Percentiles rank a stretch among this genome's conserved stretches.
Conservation (phyloP, 2,888 invertebrate species). For the Drosophila prolongata region DNA sequence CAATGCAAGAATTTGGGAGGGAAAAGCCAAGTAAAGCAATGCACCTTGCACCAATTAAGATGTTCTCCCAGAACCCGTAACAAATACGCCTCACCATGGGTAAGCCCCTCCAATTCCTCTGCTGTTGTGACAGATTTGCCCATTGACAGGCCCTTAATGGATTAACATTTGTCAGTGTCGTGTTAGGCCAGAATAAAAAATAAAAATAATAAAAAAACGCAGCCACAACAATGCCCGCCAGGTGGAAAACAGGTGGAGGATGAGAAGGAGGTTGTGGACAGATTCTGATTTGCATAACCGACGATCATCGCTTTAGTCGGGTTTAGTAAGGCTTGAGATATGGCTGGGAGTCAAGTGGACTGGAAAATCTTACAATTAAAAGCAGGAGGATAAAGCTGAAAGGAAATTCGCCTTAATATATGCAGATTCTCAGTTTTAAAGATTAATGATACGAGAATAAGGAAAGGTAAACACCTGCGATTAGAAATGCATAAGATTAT, state of each 20-base stretch:
- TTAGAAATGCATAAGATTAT: too few relatives aligned
- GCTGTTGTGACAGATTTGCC: slow-evolving; percentile 81
- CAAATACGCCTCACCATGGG: slow-evolving; percentile 20
- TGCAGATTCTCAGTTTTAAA: too few relatives aligned
- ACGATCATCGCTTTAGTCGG: slow-evolving; percentile 5
- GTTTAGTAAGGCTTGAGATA: not conserved
- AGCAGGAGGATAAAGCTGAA: too few relatives aligned
- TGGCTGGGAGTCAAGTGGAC: not conserved
- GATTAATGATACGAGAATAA: too few relatives aligned
- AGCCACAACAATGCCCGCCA: slow-evolving; percentile 59
- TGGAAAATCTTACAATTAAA: not conserved
- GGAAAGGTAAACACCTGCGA: too few relatives aligned
- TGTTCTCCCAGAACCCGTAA: slow-evolving; percentile 30
- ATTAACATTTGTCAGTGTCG: slow-evolving; percentile 83
- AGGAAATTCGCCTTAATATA: too few relatives aligned
- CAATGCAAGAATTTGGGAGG: not conserved
- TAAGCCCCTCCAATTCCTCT: slow-evolving; percentile 1
- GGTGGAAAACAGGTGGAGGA: slow-evolving; percentile 24
- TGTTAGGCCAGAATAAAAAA: slow-evolving; percentile 61
- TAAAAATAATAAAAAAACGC: slow-evolving; percentile 4
- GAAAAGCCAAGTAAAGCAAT: slow-evolving; percentile 6
- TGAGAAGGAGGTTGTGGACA: slow-evolving; percentile 13
- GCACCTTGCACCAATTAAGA: slow-evolving; percentile 72
- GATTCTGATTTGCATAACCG: slow-evolving; percentile 34
- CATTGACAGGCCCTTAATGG: slow-evolving; percentile 83